Conservation (phyloP, 2,797 vertebrate genomes). For the Pempheris klunzingeri region DNA sequence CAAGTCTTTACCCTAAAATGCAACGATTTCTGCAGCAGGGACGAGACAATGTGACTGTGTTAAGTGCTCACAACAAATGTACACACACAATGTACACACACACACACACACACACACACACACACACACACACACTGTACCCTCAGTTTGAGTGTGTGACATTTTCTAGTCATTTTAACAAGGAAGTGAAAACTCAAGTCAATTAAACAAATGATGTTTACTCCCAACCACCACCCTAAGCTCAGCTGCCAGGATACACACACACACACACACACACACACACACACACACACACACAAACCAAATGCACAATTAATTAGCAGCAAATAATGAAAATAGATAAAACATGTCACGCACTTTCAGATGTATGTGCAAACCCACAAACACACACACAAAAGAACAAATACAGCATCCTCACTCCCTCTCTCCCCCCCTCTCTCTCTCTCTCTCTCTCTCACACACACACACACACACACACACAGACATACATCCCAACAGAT, state of each 20-base stretch:
- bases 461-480: slow-evolving; percentile 29
- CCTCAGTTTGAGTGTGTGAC: not conserved
- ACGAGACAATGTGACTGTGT: too few species aligned
- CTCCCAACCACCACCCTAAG: not conserved
- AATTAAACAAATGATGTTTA: slow-evolving; percentile 18
- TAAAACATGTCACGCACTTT: not conserved
- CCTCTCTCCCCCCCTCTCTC: not conserved
- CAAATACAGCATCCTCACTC: not conserved
- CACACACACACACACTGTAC: not conserved
- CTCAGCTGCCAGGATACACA: not conserved
- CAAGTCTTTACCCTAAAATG: too few species aligned
- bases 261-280: not conserved
- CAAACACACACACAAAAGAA: not conserved
- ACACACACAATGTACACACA: too few species aligned
- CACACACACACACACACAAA: not conserved
- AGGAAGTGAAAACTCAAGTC: slow-evolving; percentile 18
- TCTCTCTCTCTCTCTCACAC: not conserved
- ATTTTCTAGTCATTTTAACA: not conserved
- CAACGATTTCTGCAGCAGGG: too few species aligned
- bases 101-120: not conserved
- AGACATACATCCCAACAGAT: slow-evolving; percentile 28
- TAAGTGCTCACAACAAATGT: too few species aligned
- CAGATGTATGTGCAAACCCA: not conserved
- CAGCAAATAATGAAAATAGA: slow-evolving; percentile 15
- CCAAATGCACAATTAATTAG: slow-evolving; percentile 27